Evolutionary conservation across 2,113 vertebrate species (phyloP).

Genomic region (Syrmaticus mikado): DNA sequence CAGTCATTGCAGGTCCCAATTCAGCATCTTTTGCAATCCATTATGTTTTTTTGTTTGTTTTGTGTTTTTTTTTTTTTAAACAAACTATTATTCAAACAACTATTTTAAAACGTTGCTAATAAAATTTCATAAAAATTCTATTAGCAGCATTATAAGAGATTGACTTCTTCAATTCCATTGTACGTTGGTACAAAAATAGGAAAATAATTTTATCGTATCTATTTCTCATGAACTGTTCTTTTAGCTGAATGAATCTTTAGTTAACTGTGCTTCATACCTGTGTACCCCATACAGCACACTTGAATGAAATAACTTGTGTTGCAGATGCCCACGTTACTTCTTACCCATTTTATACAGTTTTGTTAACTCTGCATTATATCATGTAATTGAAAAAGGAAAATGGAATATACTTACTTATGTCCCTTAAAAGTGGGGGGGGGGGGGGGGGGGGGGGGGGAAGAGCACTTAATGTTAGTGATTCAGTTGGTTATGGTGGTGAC

Average conservation of each 20-base stretch:
- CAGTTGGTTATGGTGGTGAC: not conserved
- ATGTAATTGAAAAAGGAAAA: not conserved
- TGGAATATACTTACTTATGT: not conserved
- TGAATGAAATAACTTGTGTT: not conserved
- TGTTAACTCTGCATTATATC: not conserved
- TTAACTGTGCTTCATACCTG: not conserved
- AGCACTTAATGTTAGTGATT: not conserved
- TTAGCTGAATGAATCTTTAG: not conserved
- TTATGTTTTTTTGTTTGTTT: not conserved
- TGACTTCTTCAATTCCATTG: not conserved
- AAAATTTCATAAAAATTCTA: not conserved
- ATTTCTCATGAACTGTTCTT: not conserved
- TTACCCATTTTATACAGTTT: not conserved
- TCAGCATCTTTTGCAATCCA: conserved; percentile 33
- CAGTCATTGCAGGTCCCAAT: conserved; percentile 45
- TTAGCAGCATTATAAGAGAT: not conserved
- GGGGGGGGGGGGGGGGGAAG: no score
- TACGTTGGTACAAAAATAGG: not conserved
- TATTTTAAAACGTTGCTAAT: not conserved
- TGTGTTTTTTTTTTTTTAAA: not conserved
- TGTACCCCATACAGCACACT: not conserved
- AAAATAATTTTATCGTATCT: not conserved
- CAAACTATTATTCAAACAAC: not conserved
- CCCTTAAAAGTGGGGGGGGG: not conserved
- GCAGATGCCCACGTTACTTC: not conserved